phyloP scores from a whole-genome alignment of 2,888 invertebrate genomes.

The Celastrina argiolus region DNA sequence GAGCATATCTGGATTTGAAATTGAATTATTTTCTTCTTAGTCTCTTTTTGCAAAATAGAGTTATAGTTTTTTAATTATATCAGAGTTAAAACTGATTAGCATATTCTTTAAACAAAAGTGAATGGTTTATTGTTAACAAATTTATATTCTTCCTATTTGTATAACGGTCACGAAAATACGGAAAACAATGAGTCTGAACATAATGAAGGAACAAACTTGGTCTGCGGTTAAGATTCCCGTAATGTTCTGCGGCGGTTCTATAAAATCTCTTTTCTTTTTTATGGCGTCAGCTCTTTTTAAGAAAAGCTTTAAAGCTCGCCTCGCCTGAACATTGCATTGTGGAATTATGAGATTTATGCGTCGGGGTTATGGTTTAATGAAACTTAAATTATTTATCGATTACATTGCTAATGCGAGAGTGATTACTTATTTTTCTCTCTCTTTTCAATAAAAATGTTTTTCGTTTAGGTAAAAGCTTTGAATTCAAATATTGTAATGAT shows the following conservation, averaged over 20 bases:
- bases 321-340: constrained; percentile 6
- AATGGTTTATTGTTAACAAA: not conserved
- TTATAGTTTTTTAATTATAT: not conserved
- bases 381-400: constrained; percentile 9
- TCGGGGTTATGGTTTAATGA: constrained; percentile 4
- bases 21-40: too few species aligned
- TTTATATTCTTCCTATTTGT: constrained; percentile 7
- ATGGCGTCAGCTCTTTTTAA: constrained; percentile 38
- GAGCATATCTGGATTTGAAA: too few species aligned
- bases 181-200: constrained; percentile 53
- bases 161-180: constrained; percentile 10
- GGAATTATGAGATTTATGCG: constrained; percentile 19
- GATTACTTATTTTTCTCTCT: too few species aligned
- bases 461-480: not conserved
- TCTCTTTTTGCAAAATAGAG: too few species aligned
- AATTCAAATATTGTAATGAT: not conserved
- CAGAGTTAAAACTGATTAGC: not conserved
- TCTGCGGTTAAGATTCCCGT: constrained; percentile 28
- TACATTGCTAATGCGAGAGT: not conserved
- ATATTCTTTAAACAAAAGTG: not conserved
- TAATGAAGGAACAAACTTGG: constrained; percentile 42
- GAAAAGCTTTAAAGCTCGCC: constrained; percentile 17
- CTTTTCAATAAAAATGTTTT: not conserved
- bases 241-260: constrained; percentile 34
- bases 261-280: constrained; percentile 43